Base-by-base conservation (phyloP, 2,797 vertebrate species). In the Pseudochirops cupreus region DNA sequence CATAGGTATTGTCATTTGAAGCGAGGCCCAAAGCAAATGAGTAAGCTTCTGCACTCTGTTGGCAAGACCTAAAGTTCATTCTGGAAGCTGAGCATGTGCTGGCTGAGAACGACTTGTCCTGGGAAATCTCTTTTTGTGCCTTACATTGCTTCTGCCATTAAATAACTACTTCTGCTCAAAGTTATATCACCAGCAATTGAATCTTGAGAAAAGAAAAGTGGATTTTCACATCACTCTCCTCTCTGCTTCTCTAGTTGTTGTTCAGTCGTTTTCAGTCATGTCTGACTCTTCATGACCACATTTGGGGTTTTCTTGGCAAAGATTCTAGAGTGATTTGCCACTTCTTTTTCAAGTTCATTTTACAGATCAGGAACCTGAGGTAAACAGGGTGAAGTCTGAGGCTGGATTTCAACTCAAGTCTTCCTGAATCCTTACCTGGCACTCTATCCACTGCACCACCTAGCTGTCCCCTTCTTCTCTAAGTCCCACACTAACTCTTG, bases 81-180 rank as follows among this genome's bases (percentile, higher is more conserved):
- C 89, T 89, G 13, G 59, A 59, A 39, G 57, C 74, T 31, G 29
- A 1, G 16, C 33, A 5, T 0, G 0, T 56, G 89, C 33, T 18
- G 59, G 29, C 21, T 14, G 57, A 92, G 67, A 53, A 93, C 33
- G 29, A 1, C 4, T 56, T 82, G 50, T 96, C 39, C n/a, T 59
- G 50, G 90, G 90, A 56, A 54, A 50, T 90, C 9, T 92, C 57
- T 96, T 74, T 52, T 58, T 55, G 52, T 91, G 52, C 7, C 95
- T 54, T 62, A 16, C 39, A 91, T 24, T 92, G 16, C 53, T 91
- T 54, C 31, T 55, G 53, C 90, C 50, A 55, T 91, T 74, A 89
- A 91, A 54, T 57, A 87, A 26, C 52, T 59, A 90, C 18, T 58
- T 46, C 92, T 94, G 46, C 56, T 93, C 89, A 62, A 12, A 96